These are phyloP conservation scores for Habrosyne pyritoides DNA, from an alignment of 2,888 invertebrate species.

Conservation along the genomic window DNA sequence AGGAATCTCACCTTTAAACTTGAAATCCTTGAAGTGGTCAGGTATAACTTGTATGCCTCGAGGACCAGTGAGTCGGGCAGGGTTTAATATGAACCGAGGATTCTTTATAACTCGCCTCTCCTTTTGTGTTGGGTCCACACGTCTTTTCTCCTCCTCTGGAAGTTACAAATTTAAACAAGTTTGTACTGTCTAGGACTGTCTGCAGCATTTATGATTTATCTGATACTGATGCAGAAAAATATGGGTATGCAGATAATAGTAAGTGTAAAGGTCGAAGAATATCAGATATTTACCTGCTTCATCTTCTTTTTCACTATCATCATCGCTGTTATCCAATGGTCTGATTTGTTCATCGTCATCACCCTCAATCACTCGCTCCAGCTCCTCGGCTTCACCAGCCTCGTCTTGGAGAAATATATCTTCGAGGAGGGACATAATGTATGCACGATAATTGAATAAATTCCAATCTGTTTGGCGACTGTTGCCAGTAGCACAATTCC, in stretches of 20 bases:
- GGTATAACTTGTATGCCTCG: slow-evolving; percentile 92
- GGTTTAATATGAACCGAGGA: slow-evolving; percentile 87
- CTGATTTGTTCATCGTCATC: slow-evolving; percentile 71
- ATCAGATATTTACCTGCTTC: slow-evolving; percentile 69
- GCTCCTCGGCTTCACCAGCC: slow-evolving; percentile 67
- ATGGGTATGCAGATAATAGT: background rate
- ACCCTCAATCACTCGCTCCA: slow-evolving; percentile 77
- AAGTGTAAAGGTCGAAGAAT: slow-evolving; percentile 10
- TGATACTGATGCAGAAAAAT: too few species aligned
- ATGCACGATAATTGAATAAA: too few species aligned
- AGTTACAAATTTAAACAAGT: too few species aligned
- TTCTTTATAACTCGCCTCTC: slow-evolving; percentile 84
- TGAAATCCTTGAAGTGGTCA: slow-evolving; percentile 90
- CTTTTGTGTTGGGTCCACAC: slow-evolving; percentile 69
- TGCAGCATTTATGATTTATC: too few species aligned
- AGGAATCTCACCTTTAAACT: slow-evolving; percentile 88
- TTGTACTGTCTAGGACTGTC: too few species aligned
- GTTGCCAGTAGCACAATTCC: too few species aligned
- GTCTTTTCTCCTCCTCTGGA: slow-evolving; percentile 72
- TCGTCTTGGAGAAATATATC: slow-evolving; percentile 75
- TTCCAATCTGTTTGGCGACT: too few species aligned
- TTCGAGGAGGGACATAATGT: slow-evolving; percentile 69
- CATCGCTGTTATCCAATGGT: slow-evolving; percentile 64
- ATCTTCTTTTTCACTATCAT: slow-evolving; percentile 68
- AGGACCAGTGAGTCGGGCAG: slow-evolving; percentile 88